These are phyloP conservation scores for Drosophila dunni DNA, from an alignment of 1,140 invertebrate species.

Conservation along the genomic window DNA sequence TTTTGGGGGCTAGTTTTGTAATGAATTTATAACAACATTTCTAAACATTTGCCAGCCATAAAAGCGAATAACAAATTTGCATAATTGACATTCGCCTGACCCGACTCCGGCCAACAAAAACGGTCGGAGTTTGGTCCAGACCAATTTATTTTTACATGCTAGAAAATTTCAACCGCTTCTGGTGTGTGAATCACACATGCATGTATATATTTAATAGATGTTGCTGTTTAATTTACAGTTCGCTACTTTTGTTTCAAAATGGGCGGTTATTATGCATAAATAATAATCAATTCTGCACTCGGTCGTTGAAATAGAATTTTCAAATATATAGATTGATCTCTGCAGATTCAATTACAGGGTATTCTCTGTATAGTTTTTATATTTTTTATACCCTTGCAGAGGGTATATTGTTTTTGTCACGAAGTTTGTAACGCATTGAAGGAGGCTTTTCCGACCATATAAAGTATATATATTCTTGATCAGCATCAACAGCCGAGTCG, in stretches of 20 bases:
- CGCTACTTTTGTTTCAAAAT: background rate
- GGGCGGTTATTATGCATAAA: constrained; percentile 17
- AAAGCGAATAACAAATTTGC: constrained; percentile 64
- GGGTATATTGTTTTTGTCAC: too few relatives aligned
- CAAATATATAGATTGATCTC: background rate
- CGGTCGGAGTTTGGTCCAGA: background rate
- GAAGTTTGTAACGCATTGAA: too few relatives aligned
- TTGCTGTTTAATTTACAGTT: constrained; percentile 23
- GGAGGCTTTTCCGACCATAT: too few relatives aligned
- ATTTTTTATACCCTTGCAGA: too few relatives aligned
- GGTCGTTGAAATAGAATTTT: background rate
- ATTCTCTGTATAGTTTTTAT: too few relatives aligned
- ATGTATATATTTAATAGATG: constrained; percentile 5
- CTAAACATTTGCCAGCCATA: constrained; percentile 55
- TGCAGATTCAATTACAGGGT: background rate
- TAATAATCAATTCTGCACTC: constrained; percentile 4
- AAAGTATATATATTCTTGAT: too few relatives aligned
- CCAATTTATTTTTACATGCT: constrained; percentile 46
- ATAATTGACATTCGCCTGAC: constrained; percentile 66
- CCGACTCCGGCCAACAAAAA: background rate
- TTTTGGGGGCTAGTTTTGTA: constrained; percentile 65
- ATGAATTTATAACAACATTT: constrained; percentile 79
- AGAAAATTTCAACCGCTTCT: constrained; percentile 2
- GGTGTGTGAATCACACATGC: background rate
- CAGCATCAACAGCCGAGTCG: too few relatives aligned